Evolutionary conservation across 2,888 invertebrate species (phyloP), one percentile per base, ranked within the genome.

Genomic region (Zygaena filipendulae): DNA sequence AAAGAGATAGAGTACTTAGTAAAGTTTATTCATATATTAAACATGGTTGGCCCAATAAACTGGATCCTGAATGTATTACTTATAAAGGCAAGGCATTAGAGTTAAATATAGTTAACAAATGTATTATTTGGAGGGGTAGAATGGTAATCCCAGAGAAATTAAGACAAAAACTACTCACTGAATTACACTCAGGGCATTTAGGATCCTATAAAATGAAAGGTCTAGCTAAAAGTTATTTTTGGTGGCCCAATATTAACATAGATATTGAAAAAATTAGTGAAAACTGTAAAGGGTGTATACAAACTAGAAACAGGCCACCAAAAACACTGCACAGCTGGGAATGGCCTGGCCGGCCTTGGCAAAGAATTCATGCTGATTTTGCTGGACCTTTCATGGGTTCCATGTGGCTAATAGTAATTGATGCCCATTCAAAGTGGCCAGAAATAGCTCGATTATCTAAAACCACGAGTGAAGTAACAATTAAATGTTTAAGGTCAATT

Each of bases 341-440:
- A 23, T 30, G 30, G 30, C 30, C 30, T 18, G n/a, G 3, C 9
- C 6, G 23, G 10, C 26, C 30, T 2, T 30, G 31, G 31, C 23
- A 31, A 22, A 16, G 31, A 3, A 27, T 31, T 13, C 23, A 31
- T 27, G 31, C 31, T 7, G 31, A 31, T 20, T 31, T 31, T 27
- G 31, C 31, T 7, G 31, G 27, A 12, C 31, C 31, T 20, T 31
- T 31, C 19, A 19, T 23, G 11, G 31, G 31, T 10, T 9, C 16
- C 11, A 30, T 30, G 30, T 30, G 30, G 30, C 11, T 30, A 3
- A 11, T 30, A 13, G 12, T 30, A 10, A 23, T 30, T 4, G 30
- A 30, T 23, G 25, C 30, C 9, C 30, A 30, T 16, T 25, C 25
- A 3, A 30, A 30, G 9, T 30, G 30, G 24, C 24, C 24, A n/a